A percentile compares a stretch with the other conserved stretches of the same genome.
Conservation (phyloP, 92 coral and sea anemone genomes). For the Hydrozoanthus gracilis region DNA sequence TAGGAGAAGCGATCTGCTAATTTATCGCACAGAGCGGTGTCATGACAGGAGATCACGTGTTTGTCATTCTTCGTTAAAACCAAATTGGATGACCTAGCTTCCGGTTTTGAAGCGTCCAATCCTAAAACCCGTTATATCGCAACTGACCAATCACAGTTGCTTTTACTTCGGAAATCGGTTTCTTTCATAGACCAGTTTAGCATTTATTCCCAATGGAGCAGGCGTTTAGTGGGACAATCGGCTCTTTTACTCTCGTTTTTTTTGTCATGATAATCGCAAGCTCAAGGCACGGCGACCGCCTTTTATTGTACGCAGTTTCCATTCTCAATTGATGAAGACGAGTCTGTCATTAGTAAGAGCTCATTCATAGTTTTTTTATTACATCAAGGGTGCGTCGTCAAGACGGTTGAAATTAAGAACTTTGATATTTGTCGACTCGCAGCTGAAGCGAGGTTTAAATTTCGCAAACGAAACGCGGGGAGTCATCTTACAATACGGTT, state of each 20-base stretch:
- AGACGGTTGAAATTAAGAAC: background rate
- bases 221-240: constrained; percentile 9
- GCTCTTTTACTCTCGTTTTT: constrained; percentile 7
- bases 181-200: constrained; percentile 24
- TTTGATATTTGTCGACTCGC: background rate
- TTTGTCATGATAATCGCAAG: constrained; percentile 44
- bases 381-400: background rate
- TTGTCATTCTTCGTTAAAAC: constrained; percentile 50
- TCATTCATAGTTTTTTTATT: background rate
- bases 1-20: background rate
- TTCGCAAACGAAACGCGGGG: constrained; percentile 14
- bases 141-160: constrained; percentile 9
- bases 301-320: background rate
- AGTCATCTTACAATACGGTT: background rate
- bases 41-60: constrained; percentile 50
- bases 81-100: constrained; percentile 25
- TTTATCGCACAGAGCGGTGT: constrained; percentile 43
- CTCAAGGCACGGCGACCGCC: background rate
- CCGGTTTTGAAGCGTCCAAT: constrained; percentile 23
- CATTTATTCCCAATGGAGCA: constrained; percentile 46
- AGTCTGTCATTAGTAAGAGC: background rate
- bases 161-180: constrained; percentile 13
- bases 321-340: constrained; percentile 8
- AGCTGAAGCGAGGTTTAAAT: constrained; percentile 21
- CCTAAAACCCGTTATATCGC: constrained; percentile 3